These are phyloP conservation scores for Nasua narica DNA, from an alignment of 2,797 vertebrate species.

Conservation along the genomic window DNA sequence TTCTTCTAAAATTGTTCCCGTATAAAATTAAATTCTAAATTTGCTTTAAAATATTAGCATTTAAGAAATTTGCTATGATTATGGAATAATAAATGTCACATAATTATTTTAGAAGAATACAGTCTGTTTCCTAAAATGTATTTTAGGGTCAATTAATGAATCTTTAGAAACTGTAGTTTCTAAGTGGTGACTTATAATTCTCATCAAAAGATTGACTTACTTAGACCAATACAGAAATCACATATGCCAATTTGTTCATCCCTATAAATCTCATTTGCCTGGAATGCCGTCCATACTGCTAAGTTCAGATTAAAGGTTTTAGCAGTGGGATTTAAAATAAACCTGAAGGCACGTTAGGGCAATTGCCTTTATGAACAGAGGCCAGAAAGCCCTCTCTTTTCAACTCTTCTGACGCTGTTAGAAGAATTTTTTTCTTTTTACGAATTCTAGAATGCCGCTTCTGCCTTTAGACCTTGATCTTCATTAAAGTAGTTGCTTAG, in stretches of 20 bases:
- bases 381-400: not conserved
- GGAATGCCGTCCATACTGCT: not conserved
- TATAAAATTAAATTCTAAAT: slow-evolving; percentile 18
- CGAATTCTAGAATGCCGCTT: not conserved
- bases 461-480: not conserved
- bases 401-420: not conserved
- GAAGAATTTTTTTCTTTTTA: not conserved
- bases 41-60: not conserved
- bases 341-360: not conserved
- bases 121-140: not conserved
- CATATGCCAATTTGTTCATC: not conserved
- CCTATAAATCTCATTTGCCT: not conserved
- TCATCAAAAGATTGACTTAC: not conserved
- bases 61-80: not conserved
- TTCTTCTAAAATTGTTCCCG: not conserved
- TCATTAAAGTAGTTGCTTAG: not conserved
- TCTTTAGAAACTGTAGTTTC: not conserved
- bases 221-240: not conserved
- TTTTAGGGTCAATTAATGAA: slow-evolving; percentile 20
- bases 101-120: not conserved
- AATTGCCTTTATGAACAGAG: not conserved
- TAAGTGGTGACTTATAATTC: not conserved
- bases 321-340: not conserved
- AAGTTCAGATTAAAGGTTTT: slow-evolving; percentile 23
- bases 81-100: not conserved